Evolutionary conservation across 2,113 vertebrate species (phyloP), one percentile per base, ranked within the genome.

Genomic region (Gorilla gorilla): DNA sequence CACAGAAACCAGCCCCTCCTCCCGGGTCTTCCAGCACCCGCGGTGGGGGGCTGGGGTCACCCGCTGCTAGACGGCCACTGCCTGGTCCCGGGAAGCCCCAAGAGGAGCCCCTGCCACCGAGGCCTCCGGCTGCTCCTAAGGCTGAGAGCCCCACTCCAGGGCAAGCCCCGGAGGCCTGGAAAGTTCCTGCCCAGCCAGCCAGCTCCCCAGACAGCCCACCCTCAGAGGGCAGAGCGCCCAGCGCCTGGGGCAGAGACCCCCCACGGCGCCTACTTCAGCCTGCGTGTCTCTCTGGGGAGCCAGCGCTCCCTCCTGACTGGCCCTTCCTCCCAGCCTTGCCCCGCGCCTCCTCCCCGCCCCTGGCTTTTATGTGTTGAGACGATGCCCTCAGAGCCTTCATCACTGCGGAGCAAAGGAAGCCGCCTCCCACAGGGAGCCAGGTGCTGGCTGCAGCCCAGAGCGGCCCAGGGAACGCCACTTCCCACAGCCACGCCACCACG

Each of bases 321-420:
- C 73, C 64, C 30, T 85, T 35, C 50, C 59, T 82, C 66, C 86
- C 85, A 20, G 13, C 11, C 43, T 61, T 14, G 6, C 32, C 2
- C 5, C 1, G 18, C 35, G 11, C 27, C 40, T 40, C 68, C 38
- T 40, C 90, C 91, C 35, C 0, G 0, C 48, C 57, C 40, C 78
- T 22, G 0, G 73, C 61, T 79, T 96, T 94, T 89, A 86, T 50
- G 17, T 80, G 92, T 45, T 85, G 84, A 48, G 40, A 25, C 61
- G 95, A 93, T 68, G 97, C 80, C 68, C 76, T 55, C 11, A 18
- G 55, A 94, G 76, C 83, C 61, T 87, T 68, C 43, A 4, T 66
- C 83, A 68, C 59, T 23, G 45, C 50, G 43, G 13, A 93, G 85
- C 18, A 59, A 38, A 40, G 85, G 57, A n/a, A 79, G 48, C 64